phyloP scores from a whole-genome alignment of 1,140 invertebrate species.

The Zaprionus capensis region DNA sequence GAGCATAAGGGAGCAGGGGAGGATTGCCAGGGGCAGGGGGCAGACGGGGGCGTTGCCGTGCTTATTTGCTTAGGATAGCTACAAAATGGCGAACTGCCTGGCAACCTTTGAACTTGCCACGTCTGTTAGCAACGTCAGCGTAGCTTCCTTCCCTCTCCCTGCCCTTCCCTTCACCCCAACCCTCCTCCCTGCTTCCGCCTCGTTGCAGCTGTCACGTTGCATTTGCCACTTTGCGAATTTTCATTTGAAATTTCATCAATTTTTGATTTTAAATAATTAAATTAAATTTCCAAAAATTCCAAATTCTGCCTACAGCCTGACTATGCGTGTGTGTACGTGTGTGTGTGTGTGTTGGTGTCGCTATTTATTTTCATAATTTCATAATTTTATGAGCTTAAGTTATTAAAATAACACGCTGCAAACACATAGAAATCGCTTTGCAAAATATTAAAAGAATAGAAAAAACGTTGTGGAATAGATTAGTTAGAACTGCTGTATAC shows the following conservation, averaged over 20 bases:
- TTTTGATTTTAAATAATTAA: conserved; percentile 55
- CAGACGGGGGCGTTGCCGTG: neutral
- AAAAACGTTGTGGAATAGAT: conserved; percentile 4
- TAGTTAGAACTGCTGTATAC: neutral
- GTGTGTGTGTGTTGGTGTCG: conserved; percentile 27
- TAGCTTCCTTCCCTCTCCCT: neutral
- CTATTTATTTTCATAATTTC: conserved; percentile 80
- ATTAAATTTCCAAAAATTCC: conserved; percentile 17
- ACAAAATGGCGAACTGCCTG: conserved; percentile 55
- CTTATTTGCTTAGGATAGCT: conserved; percentile 71
- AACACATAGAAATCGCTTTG: conserved; percentile 35
- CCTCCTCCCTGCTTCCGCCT: conserved; percentile 38
- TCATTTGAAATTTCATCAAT: conserved; percentile 60
- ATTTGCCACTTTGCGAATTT: conserved; percentile 36
- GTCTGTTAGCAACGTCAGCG: conserved; percentile 19
- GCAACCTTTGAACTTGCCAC: conserved; percentile 70
- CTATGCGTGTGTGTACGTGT: conserved; percentile 23
- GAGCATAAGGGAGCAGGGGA: neutral
- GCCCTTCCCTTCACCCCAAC: neutral
- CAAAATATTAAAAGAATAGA: conserved; percentile 26
- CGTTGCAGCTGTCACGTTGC: conserved; percentile 54
- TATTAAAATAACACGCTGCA: conserved; percentile 68
- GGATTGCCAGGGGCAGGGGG: too few species aligned
- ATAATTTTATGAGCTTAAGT: conserved; percentile 80
- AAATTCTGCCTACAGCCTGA: conserved; percentile 22